Base-by-base conservation (phyloP, 2,113 vertebrate species). In the Ciconia stormi region DNA sequence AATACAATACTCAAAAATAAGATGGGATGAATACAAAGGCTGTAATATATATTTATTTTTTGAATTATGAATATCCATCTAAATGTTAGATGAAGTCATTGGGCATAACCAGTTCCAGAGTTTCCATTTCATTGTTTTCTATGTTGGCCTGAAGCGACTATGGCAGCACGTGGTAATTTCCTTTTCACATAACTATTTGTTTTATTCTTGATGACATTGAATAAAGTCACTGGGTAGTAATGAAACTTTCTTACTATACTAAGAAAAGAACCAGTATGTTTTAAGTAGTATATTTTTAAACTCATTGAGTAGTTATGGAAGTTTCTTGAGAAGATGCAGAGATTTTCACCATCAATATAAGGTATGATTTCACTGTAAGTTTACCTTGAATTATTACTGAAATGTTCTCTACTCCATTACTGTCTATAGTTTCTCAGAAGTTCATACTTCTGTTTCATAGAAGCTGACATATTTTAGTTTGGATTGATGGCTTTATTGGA, bases 61-160 rank as follows among this genome's bases (percentile, higher is more conserved):
- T 38, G 13, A 91, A 55, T 82, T 82, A 36, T 42, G 1, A 77
- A 26, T 81, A 49, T 65, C 42, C 25, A 13, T 83, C 30, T 73
- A 50, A 96, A 81, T 73, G 42, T 86, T 90, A 89, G 36, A 77
- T 87, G 78, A n/a, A 23, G 32, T 93, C 89, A 95, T 6, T 86
- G 44, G 34, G 30, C 62, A 90, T 67, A 89, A 62, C 53, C 25
- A 80, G 25, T 83, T 96, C 59, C 80, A 83, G 63, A 92, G 76
- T 95, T 95, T 63, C 82, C 55, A 86, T 97, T 86, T 69, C 1
- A 7, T 70, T 92, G 66, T 89, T 58, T 49, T 90, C 49, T 80
- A 34, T 61, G 66, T 66, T 52, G 29, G 44, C 44, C 77, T 84
- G 58, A 92, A 77, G 69, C 0, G 0, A 78, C 13, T 58, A 21